Conservation (phyloP, 2,113 vertebrate species). For the Dendropsophus ebraccatus region DNA sequence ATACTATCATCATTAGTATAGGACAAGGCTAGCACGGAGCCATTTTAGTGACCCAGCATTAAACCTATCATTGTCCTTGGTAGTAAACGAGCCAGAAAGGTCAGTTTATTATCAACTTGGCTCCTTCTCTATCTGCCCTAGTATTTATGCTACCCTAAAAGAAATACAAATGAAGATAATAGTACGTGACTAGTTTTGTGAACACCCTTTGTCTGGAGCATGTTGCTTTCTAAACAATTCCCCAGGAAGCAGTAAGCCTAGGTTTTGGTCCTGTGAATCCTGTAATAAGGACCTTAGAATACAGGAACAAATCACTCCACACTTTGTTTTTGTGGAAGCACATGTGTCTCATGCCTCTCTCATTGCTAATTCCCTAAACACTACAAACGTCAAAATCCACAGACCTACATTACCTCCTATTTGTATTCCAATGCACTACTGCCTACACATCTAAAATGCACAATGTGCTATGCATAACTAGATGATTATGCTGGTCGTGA, state of each 20-base stretch:
- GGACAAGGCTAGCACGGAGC: no score
- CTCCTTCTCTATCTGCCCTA: background rate
- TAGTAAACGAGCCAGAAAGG: no score
- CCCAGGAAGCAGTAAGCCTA: background rate
- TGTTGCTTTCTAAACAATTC: background rate
- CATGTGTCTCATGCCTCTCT: background rate
- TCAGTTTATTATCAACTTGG: no score
- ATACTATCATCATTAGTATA: no score
- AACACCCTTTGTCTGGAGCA: background rate
- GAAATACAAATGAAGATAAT: background rate
- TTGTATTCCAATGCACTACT: background rate
- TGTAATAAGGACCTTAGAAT: background rate
- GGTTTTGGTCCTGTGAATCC: background rate
- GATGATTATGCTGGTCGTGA: no score
- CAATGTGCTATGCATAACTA: no score
- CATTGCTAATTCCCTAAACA: background rate
- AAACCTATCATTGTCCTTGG: no score
- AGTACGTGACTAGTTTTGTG: background rate
- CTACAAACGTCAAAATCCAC: background rate
- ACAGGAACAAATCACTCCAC: background rate
- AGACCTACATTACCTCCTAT: background rate
- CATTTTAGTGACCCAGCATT: no score
- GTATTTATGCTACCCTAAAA: background rate
- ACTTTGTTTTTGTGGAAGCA: background rate
- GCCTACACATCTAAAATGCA: no score